phyloP scores from a whole-genome alignment of 2,888 invertebrate species.

The Lordiphosa andalusiaca region DNA sequence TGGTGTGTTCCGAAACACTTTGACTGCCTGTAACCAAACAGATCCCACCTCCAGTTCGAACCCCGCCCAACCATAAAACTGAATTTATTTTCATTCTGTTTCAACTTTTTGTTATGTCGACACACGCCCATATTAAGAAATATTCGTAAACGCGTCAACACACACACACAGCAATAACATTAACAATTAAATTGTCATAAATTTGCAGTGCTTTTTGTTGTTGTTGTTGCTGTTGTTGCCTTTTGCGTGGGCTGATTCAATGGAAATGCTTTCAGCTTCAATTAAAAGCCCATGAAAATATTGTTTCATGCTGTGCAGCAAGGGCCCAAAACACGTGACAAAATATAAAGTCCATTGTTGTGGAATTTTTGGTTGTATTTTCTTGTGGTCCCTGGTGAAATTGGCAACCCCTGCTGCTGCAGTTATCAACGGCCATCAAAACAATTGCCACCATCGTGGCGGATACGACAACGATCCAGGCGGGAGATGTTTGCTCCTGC shows the following conservation, averaged over 20 bases:
- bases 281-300: slow-evolving; percentile 62
- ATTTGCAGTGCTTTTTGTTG: slow-evolving; percentile 28
- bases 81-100: background rate
- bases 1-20: no score
- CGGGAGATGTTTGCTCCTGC: slow-evolving; percentile 4
- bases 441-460: slow-evolving; percentile 64
- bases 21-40: no score
- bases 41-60: slow-evolving; percentile 6
- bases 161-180: slow-evolving; percentile 28
- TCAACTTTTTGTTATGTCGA: slow-evolving; percentile 27
- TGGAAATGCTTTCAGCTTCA: slow-evolving; percentile 41
- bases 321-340: slow-evolving; percentile 51
- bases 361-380: slow-evolving; percentile 28
- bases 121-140: slow-evolving; percentile 52
- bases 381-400: slow-evolving; percentile 39
- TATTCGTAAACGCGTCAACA: slow-evolving; percentile 34
- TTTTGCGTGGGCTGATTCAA: slow-evolving; percentile 49
- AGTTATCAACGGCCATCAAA: slow-evolving; percentile 68
- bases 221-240: slow-evolving; percentile 6
- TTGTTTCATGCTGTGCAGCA: slow-evolving; percentile 38
- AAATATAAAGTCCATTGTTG: slow-evolving; percentile 60
- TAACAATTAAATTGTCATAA: slow-evolving; percentile 69
- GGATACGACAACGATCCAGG: slow-evolving; percentile 31
- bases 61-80: slow-evolving; percentile 6
- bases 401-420: slow-evolving; percentile 47